Evolutionary conservation across 2,113 vertebrate genomes (phyloP), one percentile per base, ranked within the genome.

Genomic region (Chaetura pelagica): DNA sequence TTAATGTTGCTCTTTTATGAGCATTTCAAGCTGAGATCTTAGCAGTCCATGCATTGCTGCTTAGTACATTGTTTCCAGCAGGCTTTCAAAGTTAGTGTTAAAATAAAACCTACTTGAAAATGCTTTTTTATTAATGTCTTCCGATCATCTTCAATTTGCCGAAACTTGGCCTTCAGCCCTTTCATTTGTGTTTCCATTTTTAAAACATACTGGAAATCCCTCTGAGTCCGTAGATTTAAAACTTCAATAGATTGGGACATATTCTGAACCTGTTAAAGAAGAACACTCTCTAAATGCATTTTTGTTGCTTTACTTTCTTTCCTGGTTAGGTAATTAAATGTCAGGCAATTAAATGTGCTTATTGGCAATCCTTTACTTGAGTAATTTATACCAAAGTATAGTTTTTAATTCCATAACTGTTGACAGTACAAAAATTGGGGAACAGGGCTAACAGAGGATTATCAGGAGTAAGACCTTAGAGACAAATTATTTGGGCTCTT

Each of bases 171-270:
- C 97, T 99, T 99, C 88, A 99, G 98, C 89, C 99, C 99, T 93
- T 99, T 99, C 99, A 99, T 99, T 94, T 99, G 99, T 19, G 98
- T 99, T 97, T 99, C 99, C 99, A 99, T 99, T 98, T 99, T 99
- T 96, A 99, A 98, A 96, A 99, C 99, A 35, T 99, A 99, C 92
- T 99, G 99, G 97, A 99, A 99, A 98, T 99, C 99, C 94, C 99
- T 99, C 98, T 99, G 99, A 38, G 99, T 99, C 40, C 99, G 98
- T 80, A 99, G 97, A 92, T 99, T 99, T 97, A 99, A 97, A 82
- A 99, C 99, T 97, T 99, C 99, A 77, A 99, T 99, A 84, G 99
- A 99, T 38, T 99, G 99, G 66, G 99, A 99, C 99, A 99, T 99
- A 93, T 99, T 99, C 97, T 99, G 99, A 86, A 99, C 99, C 99